Evolutionary conservation across 2,113 vertebrate species (phyloP), one percentile per base, ranked within the genome.

Genomic region (Eublepharis macularius): DNA sequence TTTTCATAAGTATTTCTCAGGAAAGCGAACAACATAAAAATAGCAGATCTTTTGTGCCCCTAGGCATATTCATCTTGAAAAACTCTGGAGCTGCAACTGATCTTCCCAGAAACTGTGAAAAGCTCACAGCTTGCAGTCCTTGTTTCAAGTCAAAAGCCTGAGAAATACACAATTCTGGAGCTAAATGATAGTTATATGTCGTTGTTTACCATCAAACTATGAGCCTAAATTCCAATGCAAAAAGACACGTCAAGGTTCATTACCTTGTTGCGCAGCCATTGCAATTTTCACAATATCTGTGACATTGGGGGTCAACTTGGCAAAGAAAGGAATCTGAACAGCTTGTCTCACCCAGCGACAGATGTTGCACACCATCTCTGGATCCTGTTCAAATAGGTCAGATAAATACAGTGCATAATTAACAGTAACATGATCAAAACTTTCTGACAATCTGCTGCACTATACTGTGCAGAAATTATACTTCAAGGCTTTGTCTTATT

Each of bases 271-370:
- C 0, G 98, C 97, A 87, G 98, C 98, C 94, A 88, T 94, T 57
- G 98, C 98, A 39, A 98, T 99, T 95, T 97, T 97, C 83, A 98
- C 97, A 79, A 98, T 97, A 92, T 98, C 96, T 79, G 98, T 98
- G 88, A 99, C 98, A 89, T 99, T 98, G 92, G 98, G 98, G 93
- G 98, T 99, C 96, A 99, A 95, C 91, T 99, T 99, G 97, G 98
- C 98, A 95, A 99, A 99, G 95, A 99, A 99, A 0, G 98, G 98
- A 92, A 99, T 94, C 89, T 54, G 96, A 94, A 97, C 94, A 94
- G 98, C 97, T 94, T 97, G 97, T 84, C 98, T 97, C 86, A 99
- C 97, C 98, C 98, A 99, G 80, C 97, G 97, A 91, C 99, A 99
- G 96, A 98, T 98, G 97, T 98, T 98, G 80, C 96, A 96, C 81